A percentile compares a stretch with the other conserved stretches of the same genome.
phyloP scores from a whole-genome alignment of 1,140 invertebrate genomes.

The Schmidtea mediterranea region DNA sequence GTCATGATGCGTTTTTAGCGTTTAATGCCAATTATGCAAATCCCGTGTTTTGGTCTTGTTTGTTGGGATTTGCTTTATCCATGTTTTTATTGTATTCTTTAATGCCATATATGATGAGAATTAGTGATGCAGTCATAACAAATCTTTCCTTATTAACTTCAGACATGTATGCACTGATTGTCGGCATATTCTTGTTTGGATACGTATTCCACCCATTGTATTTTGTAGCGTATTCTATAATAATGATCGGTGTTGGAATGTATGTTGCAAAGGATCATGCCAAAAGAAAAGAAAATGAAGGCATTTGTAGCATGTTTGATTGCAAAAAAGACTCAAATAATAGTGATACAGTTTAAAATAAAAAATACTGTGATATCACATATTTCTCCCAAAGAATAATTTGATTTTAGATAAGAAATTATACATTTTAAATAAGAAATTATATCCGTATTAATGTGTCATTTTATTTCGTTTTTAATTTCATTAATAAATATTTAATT shows the following conservation, averaged over 20 bases:
- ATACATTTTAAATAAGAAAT: too few species aligned
- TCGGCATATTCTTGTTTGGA: background rate
- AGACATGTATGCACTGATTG: background rate
- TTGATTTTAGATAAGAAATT: too few species aligned
- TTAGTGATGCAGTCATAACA: background rate
- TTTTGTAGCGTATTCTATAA: background rate
- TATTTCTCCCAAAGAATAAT: too few species aligned
- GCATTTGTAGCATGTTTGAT: too few species aligned
- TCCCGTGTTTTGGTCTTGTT: background rate
- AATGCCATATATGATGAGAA: background rate
- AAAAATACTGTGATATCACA: too few species aligned
- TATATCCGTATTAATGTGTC: too few species aligned
- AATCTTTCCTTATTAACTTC: background rate
- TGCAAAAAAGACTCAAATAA: too few species aligned
- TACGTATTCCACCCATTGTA: background rate
- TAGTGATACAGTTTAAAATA: too few species aligned
- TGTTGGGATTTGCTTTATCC: background rate
- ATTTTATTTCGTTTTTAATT: too few species aligned
- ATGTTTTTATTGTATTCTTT: conserved; percentile 1
- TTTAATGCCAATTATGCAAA: background rate
- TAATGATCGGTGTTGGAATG: background rate
- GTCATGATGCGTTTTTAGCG: background rate
- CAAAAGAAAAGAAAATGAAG: too few species aligned
- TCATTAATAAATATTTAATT: too few species aligned
- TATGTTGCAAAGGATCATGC: too few species aligned